Evolutionary conservation across 2,888 invertebrate genomes (phyloP), one percentile per base, ranked within the genome.

Genomic region (Drosophila mulleri): DNA sequence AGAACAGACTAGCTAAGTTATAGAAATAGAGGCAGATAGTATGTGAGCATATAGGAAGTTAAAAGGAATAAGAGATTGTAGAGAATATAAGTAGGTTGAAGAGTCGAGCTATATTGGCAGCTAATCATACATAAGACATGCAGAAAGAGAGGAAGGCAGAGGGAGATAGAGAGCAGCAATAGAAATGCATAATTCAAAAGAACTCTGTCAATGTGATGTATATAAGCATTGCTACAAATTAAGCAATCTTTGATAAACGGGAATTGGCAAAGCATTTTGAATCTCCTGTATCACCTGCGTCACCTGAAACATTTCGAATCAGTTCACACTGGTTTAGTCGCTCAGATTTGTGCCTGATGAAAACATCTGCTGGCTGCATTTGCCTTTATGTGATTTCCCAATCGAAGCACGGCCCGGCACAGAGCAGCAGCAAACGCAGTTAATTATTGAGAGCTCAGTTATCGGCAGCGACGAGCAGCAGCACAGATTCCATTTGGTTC

Each of bases 391-490:
- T 20, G 52, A 58, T 73, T 64, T 53, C 6, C 18, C 18, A 45
- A 52, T 73, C 12, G 37, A 20, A 52, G 26, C 23, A 44, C 3
- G 3, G 53, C 32, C n/a, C 18, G 53, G 8, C n/a, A 14, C 42
- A 57, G 47, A 53, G 20, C 37, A 75, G 35, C 59, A 65, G 60
- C 57, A 74, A 58, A 58, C 66, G 54, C 72, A 88, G 90, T 83
- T 83, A 89, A 83, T 83, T 83, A 83, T 80, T 68, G 63, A 80
- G 60, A 63, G 78, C 72, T 26, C 47, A 88, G 83, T 72, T 89
- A 89, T 88, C 83, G 82, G 85, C 61, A 64, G 44, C 37, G 2
- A 39, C 45, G 47, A 29, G 45, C 4, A 65, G 39, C 26, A 67
- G 58, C 29, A 48, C 64, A 59, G 62, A 54, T 72, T 59, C 47